A percentile compares a stretch with the other conserved stretches of the same genome.
phyloP scores from a whole-genome alignment of 2,888 invertebrate species.

The Auanema freiburgensis region DNA sequence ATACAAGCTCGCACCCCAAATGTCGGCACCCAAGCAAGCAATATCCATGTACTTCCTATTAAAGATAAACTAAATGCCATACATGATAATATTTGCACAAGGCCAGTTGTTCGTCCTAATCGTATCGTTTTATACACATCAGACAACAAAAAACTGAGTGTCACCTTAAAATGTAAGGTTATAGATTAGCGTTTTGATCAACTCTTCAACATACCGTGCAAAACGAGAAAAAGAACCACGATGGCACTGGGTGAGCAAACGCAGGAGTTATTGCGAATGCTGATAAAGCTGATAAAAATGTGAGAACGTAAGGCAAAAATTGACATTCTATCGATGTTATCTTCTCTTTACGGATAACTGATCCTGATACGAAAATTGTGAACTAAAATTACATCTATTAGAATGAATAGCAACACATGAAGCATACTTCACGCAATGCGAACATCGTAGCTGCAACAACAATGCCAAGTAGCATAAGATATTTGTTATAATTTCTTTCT shows the following conservation, averaged over 20 bases:
- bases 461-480: slow-evolving; percentile 14
- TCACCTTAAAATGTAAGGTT: slow-evolving; percentile 9
- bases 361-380: not conserved
- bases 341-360: slow-evolving; percentile 7
- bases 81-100: slow-evolving; percentile 13
- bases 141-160: not conserved
- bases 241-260: slow-evolving; percentile 26
- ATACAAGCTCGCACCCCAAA: slow-evolving; percentile 16
- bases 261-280: slow-evolving; percentile 22
- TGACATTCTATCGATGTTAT: slow-evolving; percentile 19
- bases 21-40: slow-evolving; percentile 17
- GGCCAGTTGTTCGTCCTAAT: slow-evolving; percentile 9
- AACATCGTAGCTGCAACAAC: slow-evolving; percentile 9
- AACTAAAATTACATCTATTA: slow-evolving; percentile 8
- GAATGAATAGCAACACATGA: too few relatives aligned
- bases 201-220: slow-evolving; percentile 21
- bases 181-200: not conserved
- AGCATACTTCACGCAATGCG: slow-evolving; percentile 15
- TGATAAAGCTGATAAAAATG: slow-evolving; percentile 18
- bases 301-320: slow-evolving; percentile 16
- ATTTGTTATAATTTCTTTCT: slow-evolving; percentile 11
- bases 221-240: slow-evolving; percentile 36
- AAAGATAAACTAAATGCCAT: slow-evolving; percentile 15
- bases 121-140: slow-evolving; percentile 17
- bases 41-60: slow-evolving; percentile 17